Percentiles rank a stretch among this genome's conserved stretches.
Evolutionary conservation across 2,113 vertebrate genomes (phyloP).

Genomic region (Takifugu bimaculatus): DNA sequence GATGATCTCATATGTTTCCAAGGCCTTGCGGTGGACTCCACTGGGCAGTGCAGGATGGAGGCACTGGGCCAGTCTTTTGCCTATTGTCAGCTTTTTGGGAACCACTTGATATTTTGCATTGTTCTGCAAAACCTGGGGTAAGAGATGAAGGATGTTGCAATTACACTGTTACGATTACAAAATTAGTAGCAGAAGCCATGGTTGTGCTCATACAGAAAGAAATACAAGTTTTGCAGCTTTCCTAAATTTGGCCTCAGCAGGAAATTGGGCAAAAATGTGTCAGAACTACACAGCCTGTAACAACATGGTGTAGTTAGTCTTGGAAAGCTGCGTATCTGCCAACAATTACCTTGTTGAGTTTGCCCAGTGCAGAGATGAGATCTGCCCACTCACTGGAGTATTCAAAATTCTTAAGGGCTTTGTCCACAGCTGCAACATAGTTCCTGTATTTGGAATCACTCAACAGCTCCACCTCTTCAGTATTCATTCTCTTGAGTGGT

Average conservation of each 20-base stretch:
- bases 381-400: conserved; percentile 99
- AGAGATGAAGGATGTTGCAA: background rate
- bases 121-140: conserved; percentile 89
- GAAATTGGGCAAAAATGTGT: background rate
- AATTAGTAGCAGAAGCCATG: background rate
- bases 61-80: conserved; percentile 95
- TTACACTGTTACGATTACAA: background rate
- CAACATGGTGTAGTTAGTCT: background rate
- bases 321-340: background rate
- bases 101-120: conserved; percentile 98
- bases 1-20: conserved; percentile 98
- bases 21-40: conserved; percentile 96
- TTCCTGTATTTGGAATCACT: conserved; percentile 98
- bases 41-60: conserved; percentile 97
- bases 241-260: no score
- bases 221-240: background rate
- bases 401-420: conserved; percentile 98
- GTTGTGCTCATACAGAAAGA: background rate
- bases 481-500: conserved; percentile 92
- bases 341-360: conserved; percentile 90
- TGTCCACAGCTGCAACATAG: conserved; percentile 97
- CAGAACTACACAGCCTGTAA: no score
- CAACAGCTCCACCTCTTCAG: conserved; percentile 95
- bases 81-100: conserved; percentile 95
- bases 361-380: conserved; percentile 96